These are phyloP conservation scores for Octopus bimaculoides DNA, from an alignment of 1,140 invertebrate species.

Conservation along the genomic window DNA sequence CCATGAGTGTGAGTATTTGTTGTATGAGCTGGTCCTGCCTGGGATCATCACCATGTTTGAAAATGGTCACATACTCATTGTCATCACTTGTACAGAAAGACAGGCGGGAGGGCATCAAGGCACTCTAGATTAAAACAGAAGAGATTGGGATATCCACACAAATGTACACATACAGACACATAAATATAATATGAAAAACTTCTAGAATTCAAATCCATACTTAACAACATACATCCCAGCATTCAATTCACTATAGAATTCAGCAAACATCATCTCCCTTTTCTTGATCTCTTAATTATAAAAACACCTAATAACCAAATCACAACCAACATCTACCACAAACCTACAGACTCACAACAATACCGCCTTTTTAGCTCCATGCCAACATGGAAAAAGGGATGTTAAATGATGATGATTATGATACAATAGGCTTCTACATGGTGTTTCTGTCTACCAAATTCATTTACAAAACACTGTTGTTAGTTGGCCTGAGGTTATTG, in stretches of 20 bases:
- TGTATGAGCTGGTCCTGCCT: constrained; percentile 97
- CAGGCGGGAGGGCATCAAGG: constrained; percentile 94
- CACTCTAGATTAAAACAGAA: constrained; percentile 63
- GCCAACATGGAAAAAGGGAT: too few species aligned
- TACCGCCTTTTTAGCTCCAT: too few species aligned
- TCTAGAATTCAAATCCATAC: neutral
- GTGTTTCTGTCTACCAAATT: too few species aligned
- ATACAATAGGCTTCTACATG: too few species aligned
- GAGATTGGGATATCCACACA: neutral
- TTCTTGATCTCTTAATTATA: too few species aligned
- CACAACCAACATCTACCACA: too few species aligned
- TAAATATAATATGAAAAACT: neutral
- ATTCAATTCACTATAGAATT: neutral
- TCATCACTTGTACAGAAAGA: constrained; percentile 82
- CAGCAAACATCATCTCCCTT: neutral
- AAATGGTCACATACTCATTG: constrained; percentile 90
- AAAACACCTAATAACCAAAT: too few species aligned
- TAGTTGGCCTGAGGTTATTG: too few species aligned
- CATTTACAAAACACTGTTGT: too few species aligned
- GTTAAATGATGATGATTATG: too few species aligned
- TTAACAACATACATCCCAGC: too few species aligned
- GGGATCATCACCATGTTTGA: constrained; percentile 98
- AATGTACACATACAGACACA: neutral
- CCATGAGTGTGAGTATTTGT: constrained; percentile 96
- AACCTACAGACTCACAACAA: too few species aligned